Evolutionary conservation across 2,888 invertebrate species (phyloP), one percentile per base, ranked within the genome.

Genomic region (Lasioglossum lativentre): DNA sequence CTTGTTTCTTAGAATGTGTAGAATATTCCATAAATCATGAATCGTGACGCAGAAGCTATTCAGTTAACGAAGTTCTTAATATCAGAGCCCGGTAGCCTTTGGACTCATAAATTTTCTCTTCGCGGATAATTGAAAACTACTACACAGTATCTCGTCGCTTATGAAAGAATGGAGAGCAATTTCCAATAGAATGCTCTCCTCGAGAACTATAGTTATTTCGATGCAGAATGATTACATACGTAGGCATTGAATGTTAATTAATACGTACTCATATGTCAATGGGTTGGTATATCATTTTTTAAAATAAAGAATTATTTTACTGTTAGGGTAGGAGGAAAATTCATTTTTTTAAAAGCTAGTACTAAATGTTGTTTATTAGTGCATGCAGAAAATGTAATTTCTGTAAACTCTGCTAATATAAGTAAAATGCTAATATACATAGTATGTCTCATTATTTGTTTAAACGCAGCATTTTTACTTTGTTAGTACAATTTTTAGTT

Each of bases 61-160:
- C 16, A 75, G 70, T 45, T 56, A 68, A 66, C 45, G 52, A 85
- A 75, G 40, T 76, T 68, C 72, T 68, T 73, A 66, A 78, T 72
- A 42, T 34, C 56, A 34, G 75, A 75, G 68, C 16, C 14, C 16
- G 23, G 27, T n/a, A 23, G 40, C 19, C 23, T 23, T 68, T 66
- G 38, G 34, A n/a, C 34, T 34, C 42, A 40, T 66, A 45, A 23
- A 34, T 52, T 56, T 68, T 47, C 52, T 45, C 45, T 30, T 56
- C 23, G 1, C 19, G 14, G 6, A 47, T 63, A 70, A 76, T 59
- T 83, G 38, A 19, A 10, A 4, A 34, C 23, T 59, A 52, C 47
- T 47, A 19, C 45, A 4, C 16, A 16, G 42, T 56, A 75, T 52
- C 75, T 75, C 66, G 42, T 70, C 40, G 70, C 30, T 19, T 16